Evolutionary conservation across 2,113 vertebrate genomes (phyloP), one percentile per base, ranked within the genome.

Genomic region (Pimephales promelas): DNA sequence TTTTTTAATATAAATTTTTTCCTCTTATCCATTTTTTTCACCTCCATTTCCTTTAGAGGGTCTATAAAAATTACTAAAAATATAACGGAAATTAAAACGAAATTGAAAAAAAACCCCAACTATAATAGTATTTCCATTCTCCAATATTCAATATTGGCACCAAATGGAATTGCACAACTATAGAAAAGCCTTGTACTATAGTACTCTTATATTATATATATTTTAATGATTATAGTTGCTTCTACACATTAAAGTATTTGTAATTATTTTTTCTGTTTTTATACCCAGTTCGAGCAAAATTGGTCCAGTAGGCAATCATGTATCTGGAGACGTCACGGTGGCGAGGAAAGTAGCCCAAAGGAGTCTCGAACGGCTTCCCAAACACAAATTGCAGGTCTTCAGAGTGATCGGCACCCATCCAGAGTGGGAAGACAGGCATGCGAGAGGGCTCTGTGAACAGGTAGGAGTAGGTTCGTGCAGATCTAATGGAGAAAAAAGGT

Each of bases 251-350:
- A 8, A 8, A 64, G 14, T 64, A 52, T 52, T 52, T 52, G 16
- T 52, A 1, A 54, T 18, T 54, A 66, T 43, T 40, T 22, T 22
- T n/a, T 40, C 13, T 70, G 10, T 72, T 74, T 52, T 5, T 9
- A 28, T 95, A 99, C 98, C 98, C 98, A 0, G 94, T 96, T 73
- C 74, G 94, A 87, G 97, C 98, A 40, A 99, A 99, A 91, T 99
- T 99, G 93, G 96, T 97, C 98, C 98, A 99, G 89, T 98, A 99
- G 86, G 96, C 95, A 0, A 99, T 99, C 90, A 98, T 91, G 87
- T 89, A 81, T 31, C 84, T 47, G 1, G 98, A 95, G 47, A 97
- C 87, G 0, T 92, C 92, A 20, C 96, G 94, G 87, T 99, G 94
- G 62, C 93, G 90, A 7, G 95, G 54, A 81, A 84, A 86, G 93